Base-by-base conservation (phyloP, 2,888 invertebrate species). In the Herminia tarsipennalis region DNA sequence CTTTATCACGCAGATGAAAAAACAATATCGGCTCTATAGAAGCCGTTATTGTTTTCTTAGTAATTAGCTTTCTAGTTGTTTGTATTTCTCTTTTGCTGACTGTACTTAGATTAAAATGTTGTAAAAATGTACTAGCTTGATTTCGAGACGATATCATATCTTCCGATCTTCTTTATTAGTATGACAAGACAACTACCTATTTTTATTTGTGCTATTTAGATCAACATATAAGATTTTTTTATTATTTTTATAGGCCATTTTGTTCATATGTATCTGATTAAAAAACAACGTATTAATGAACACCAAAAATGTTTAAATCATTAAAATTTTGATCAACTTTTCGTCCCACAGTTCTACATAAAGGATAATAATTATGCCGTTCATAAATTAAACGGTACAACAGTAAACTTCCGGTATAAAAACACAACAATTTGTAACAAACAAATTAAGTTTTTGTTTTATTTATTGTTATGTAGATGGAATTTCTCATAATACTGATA, bases 341-440 rank as follows among this genome's bases (percentile, higher is more conserved):
- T 20, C 14, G 28, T 28, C 22, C 6, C 8, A 33, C 34, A 8
- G n/a, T 22, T 12, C 14, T 21, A 28, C 6, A 4, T 2, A n/a
- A n/a, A n/a, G n/a, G 4, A 28, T 21, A 32, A 27, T 18, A 16
- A 9, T 13, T 24, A 34, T 22, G 22, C 14, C 4, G 4, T 13
- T 3, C 18, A 36, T 53, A 46, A 43, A 48, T 55, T 29, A 55
- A 46, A 52, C n/a, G 28, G 22, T 22, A 33, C 9, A 8, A 43
- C 27, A 39, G 24, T 20, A 27, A 35, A 24, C 42, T 52, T 45
- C 50, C 46, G 42, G 28, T 10, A 21, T 5, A 17, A 6, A 21
- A 36, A 30, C 13, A 29, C 32, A 41, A 40, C 42, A 59, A 52
- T 56, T 63, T 46, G 56, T 61, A 27, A 29, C 37, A 44, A 48